Evolutionary conservation across 2,888 invertebrate species (phyloP).

Genomic region (Cenopis cana): DNA sequence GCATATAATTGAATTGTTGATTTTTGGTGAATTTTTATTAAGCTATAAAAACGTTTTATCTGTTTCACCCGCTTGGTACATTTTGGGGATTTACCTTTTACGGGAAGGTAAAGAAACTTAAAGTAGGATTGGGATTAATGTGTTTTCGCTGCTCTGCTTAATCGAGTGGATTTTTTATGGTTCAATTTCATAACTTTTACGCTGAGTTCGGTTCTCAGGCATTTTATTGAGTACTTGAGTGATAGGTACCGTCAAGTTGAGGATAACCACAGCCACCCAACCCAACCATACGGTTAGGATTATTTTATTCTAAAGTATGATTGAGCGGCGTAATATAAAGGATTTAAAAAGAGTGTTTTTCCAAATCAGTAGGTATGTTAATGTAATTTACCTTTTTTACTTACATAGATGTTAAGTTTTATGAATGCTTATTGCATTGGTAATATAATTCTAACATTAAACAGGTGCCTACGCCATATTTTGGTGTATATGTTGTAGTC

Average conservation of each 20-base stretch:
- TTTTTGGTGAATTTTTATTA: conserved; percentile 74
- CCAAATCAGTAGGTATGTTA: neutral
- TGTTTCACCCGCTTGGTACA: conserved; percentile 48
- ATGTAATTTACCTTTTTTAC: neutral
- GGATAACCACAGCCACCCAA: no score
- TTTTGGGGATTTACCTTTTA: conserved; percentile 51
- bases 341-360: no score
- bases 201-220: conserved; percentile 41
- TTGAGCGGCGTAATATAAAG: neutral
- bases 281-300: no score
- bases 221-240: conserved; percentile 40
- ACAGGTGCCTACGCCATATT: no score
- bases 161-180: conserved; percentile 47
- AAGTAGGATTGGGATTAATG: conserved; percentile 46
- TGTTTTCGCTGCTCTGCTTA: conserved; percentile 45
- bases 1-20: conserved; percentile 75
- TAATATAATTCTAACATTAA: no score
- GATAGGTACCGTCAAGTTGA: conserved; percentile 22
- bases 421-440: no score
- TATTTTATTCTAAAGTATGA: conserved; percentile 8
- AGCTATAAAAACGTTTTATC: conserved; percentile 71
- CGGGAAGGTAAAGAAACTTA: conserved; percentile 48
- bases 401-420: neutral
- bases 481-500: no score
- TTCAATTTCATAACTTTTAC: conserved; percentile 45